phyloP scores from a whole-genome alignment of 2,113 vertebrate species.

The Periophthalmus modestus region DNA sequence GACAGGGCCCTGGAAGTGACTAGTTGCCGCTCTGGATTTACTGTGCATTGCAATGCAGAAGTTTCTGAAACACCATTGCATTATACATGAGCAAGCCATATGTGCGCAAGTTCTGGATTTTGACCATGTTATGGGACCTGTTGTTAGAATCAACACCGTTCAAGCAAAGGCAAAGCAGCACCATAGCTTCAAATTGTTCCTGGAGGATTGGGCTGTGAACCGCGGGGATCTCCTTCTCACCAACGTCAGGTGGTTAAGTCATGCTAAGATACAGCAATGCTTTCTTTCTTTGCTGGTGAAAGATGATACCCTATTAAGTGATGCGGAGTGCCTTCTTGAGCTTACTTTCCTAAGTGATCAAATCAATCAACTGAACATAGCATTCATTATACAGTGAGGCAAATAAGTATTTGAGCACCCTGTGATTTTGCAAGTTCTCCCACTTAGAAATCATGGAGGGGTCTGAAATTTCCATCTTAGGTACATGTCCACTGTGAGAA shows the following conservation, averaged over 20 bases:
- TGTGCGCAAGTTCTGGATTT: background rate
- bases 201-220: background rate
- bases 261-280: background rate
- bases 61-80: too few species aligned
- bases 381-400: too few species aligned
- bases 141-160: background rate
- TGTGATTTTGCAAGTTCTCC: too few species aligned
- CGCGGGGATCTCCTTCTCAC: too few species aligned
- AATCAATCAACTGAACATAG: background rate
- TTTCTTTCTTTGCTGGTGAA: slow-evolving; percentile 20
- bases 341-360: background rate
- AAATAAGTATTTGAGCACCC: too few species aligned
- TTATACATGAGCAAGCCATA: background rate
- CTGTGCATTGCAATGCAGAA: background rate
- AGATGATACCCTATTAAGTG: background rate
- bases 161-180: background rate
- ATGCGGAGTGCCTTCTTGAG: background rate
- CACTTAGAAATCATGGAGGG: too few species aligned
- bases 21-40: background rate
- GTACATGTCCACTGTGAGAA: too few species aligned
- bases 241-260: background rate
- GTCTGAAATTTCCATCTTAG: too few species aligned
- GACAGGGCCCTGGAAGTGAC: background rate
- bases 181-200: background rate
- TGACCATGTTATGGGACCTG: background rate